Base-by-base conservation (phyloP, 2,888 invertebrate species). In the Seira ritae region DNA sequence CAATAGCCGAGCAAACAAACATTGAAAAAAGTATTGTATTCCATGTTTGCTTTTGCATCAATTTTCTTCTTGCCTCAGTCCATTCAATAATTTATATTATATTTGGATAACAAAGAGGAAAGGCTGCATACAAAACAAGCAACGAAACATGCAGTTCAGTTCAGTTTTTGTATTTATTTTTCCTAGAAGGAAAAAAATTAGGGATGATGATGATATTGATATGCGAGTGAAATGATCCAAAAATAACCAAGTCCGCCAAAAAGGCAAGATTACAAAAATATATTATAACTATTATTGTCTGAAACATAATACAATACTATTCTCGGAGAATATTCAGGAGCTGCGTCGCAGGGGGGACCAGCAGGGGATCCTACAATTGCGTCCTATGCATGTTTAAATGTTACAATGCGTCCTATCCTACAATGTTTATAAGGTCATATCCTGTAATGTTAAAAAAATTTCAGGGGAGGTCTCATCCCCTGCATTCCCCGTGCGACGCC, bases 91-190 rank as follows among this genome's bases (percentile, higher is more conserved):
- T n/a, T 2, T 20, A 62, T 62, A 10, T 6, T 20, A 8, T 20
- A 20, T 62, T 62, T 62, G 62, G 62, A 20, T 62, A 62, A 62
- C 20, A 62, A 62, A 62, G n/a, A 62, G 12, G 62, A 62, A 62
- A 62, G 8, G 8, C 8, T 2, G 31, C 31, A 31, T 8, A 62
- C 62, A 62, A 62, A n/a, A 62, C 10, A 62, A 20, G 12, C 19
- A 62, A 31, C 12, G 3, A 20, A 55, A 31, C 17, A 62, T 62
- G 20, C 10, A 20, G 19, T 62, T 62, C n/a, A n/a, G n/a, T n/a
- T n/a, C n/a, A n/a, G n/a, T n/a, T n/a, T n/a, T n/a, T n/a, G n/a
- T 50, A 50, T 50, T 8, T 50, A 50, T 8, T 50, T 50, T 50
- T 8, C 31, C 8, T 31, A 2, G 12, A n/a, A 50, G 3, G n/a